These are phyloP conservation scores for Aphyosemion australe DNA, from an alignment of 2,113 vertebrate species.

Conservation along the genomic window DNA sequence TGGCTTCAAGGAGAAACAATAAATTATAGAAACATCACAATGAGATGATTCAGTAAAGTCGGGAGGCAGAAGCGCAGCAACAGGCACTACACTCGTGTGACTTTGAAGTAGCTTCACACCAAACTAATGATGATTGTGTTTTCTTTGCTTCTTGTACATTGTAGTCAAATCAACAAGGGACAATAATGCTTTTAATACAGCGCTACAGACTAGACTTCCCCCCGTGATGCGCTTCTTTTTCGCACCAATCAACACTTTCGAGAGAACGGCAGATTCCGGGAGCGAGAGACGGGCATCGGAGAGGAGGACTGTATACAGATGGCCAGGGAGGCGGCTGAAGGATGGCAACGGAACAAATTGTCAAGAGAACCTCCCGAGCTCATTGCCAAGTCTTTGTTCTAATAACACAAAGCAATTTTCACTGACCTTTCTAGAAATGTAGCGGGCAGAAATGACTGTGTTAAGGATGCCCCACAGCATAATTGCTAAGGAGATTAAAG, in stretches of 20 bases:
- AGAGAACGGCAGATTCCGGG: slow-evolving; percentile 30
- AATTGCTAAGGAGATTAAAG: slow-evolving; percentile 97
- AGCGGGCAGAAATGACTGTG: slow-evolving; percentile 83
- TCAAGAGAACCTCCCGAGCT: slow-evolving; percentile 69
- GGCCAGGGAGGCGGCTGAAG: slow-evolving; percentile 58
- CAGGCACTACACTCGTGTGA: slow-evolving; percentile 23
- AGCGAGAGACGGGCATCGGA: slow-evolving; percentile 35
- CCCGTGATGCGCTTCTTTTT: slow-evolving; percentile 50
- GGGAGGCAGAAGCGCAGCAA: slow-evolving; percentile 7
- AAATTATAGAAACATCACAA: slow-evolving; percentile 5
- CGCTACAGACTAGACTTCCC: slow-evolving; percentile 18
- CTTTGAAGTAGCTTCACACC: slow-evolving; percentile 7
- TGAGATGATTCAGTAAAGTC: slow-evolving; percentile 21
- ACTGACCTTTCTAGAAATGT: slow-evolving; percentile 85
- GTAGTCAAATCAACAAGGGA: slow-evolving; percentile 38
- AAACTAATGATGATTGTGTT: slow-evolving; percentile 20
- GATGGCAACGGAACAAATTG: slow-evolving; percentile 60
- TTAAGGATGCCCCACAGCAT: slow-evolving; percentile 94
- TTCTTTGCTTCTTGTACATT: slow-evolving; percentile 1
- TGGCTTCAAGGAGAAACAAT: slow-evolving; percentile 10
- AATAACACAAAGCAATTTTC: slow-evolving; percentile 87
- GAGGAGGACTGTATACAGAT: slow-evolving; percentile 59
- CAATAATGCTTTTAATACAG: slow-evolving; percentile 29
- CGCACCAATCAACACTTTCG: slow-evolving; percentile 67
- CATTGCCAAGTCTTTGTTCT: slow-evolving; percentile 79